phyloP scores from a whole-genome alignment of 1,140 invertebrate species.

The Chionoecetes opilio region DNA sequence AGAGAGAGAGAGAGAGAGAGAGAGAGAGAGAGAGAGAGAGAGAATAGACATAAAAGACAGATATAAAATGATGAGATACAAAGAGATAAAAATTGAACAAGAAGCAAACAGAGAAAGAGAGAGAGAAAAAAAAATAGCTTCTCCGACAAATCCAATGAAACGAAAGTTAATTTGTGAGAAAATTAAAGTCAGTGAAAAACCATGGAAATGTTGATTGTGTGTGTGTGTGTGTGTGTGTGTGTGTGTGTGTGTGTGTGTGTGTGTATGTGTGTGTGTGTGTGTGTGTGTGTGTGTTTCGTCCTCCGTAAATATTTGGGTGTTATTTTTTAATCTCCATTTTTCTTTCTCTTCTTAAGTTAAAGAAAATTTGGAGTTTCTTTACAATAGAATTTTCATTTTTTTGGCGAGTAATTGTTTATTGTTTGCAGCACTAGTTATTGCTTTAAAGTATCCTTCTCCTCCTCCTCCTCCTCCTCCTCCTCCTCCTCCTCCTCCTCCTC shows the following conservation, averaged over 20 bases:
- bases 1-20: slow-evolving; percentile 36
- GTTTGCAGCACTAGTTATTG: neutral
- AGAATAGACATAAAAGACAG: neutral
- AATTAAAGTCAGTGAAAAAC: neutral
- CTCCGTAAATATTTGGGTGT: too few relatives aligned
- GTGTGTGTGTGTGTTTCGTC: too few relatives aligned
- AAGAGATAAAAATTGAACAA: neutral
- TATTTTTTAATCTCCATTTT: neutral
- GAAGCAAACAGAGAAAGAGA: neutral
- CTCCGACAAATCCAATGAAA: neutral
- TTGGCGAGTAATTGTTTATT: neutral
- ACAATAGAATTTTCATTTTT: neutral
- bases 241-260: slow-evolving; percentile 27
- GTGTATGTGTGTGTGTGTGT: slow-evolving; percentile 7
- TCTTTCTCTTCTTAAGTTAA: neutral
- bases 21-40: slow-evolving; percentile 65
- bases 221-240: neutral
- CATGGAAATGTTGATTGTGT: too few relatives aligned
- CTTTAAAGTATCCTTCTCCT: neutral
- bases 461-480: neutral
- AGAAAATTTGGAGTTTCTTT: too few relatives aligned
- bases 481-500: neutral
- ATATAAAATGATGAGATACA: too few relatives aligned
- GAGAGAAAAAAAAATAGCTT: neutral
- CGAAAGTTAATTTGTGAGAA: neutral